Percentiles rank a stretch among this genome's conserved stretches.
phyloP scores from a whole-genome alignment of 2,797 vertebrate species.

The Propithecus deckenii region DNA sequence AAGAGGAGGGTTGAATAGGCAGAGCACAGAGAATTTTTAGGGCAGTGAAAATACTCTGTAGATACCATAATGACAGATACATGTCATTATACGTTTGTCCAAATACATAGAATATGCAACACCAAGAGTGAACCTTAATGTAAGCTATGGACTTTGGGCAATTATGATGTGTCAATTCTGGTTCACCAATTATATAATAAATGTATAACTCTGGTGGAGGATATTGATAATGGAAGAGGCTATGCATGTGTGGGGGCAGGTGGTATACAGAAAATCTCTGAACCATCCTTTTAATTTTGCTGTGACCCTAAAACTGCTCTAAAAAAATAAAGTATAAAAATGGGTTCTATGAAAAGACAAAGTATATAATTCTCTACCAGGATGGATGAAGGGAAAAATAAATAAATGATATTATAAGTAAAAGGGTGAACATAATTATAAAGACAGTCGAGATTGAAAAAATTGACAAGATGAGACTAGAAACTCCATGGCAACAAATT shows the following conservation, averaged over 20 bases:
- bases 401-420: conserved; percentile 33
- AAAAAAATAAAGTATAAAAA: background rate
- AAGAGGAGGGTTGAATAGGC: background rate
- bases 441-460: background rate
- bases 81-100: background rate
- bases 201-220: background rate
- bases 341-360: background rate
- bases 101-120: background rate
- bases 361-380: conserved; percentile 17
- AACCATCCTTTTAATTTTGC: background rate
- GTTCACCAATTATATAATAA: background rate
- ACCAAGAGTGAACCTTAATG: background rate
- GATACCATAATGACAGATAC: background rate
- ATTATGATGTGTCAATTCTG: background rate
- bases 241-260: background rate
- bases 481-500: background rate
- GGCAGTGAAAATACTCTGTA: background rate
- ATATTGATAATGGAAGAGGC: background rate
- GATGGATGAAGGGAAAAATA: background rate
- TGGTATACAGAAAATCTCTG: background rate
- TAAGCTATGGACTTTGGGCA: background rate
- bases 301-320: background rate
- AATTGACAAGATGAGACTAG: background rate
- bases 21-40: background rate
- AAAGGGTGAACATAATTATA: background rate